Evolutionary conservation across 1,140 invertebrate species (phyloP).

Genomic region (Tetranychus urticae): DNA sequence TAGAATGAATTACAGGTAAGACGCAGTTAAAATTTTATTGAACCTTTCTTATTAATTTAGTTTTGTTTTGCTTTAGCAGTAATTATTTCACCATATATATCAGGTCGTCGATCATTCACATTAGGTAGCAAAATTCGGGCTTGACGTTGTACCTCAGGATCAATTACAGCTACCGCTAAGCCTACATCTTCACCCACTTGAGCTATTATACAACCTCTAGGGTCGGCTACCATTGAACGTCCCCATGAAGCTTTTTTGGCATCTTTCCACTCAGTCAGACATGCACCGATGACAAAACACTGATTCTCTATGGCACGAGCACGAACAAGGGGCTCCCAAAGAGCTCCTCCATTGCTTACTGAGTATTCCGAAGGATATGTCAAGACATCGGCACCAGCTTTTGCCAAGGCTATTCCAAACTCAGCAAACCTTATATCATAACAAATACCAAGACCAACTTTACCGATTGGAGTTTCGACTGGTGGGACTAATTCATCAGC

Average conservation of each 20-base stretch:
- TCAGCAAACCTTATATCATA: conserved; percentile 90
- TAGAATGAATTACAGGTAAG: too few species aligned
- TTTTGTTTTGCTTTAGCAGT: background rate
- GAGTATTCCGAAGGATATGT: conserved; percentile 92
- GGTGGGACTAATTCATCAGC: conserved; percentile 34
- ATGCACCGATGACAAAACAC: conserved; percentile 52
- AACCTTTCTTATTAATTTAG: too few species aligned
- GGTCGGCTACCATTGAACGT: conserved; percentile 68
- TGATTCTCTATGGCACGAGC: conserved; percentile 61
- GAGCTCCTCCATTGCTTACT: conserved; percentile 59
- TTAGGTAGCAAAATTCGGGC: conserved; percentile 63
- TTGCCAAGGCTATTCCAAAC: conserved; percentile 40
- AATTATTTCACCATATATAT: conserved; percentile 28
- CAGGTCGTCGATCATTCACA: conserved; percentile 44
- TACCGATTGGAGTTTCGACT: conserved; percentile 47
- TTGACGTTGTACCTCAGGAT: conserved; percentile 34
- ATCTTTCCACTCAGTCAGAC: conserved; percentile 73
- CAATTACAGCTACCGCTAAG: conserved; percentile 41
- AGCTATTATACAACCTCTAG: conserved; percentile 68
- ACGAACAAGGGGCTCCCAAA: conserved; percentile 54
- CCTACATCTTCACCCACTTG: conserved; percentile 40
- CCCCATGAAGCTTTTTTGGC: conserved; percentile 68
- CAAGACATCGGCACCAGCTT: conserved; percentile 58
- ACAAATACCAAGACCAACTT: conserved; percentile 52
- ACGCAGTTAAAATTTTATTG: too few species aligned